These are phyloP conservation scores for Podarcis siculus DNA, from an alignment of 2,797 vertebrate genomes.

Conservation along the genomic window DNA sequence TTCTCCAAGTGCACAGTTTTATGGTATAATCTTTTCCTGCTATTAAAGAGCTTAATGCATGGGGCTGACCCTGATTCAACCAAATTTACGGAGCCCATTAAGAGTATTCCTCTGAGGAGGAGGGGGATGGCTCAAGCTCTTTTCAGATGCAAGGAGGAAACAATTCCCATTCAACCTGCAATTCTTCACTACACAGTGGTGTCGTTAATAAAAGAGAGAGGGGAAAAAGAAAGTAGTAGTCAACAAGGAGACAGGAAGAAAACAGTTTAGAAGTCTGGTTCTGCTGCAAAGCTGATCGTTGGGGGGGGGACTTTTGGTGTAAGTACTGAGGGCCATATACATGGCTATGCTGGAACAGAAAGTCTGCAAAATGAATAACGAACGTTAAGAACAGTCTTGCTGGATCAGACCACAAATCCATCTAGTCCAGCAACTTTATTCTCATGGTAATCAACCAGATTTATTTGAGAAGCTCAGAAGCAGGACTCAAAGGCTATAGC, in stretches of 20 bases:
- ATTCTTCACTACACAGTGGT: neutral
- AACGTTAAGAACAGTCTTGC: neutral
- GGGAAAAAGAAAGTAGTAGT: neutral
- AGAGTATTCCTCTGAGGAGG: neutral
- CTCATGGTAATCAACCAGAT: neutral
- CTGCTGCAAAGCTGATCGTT: neutral
- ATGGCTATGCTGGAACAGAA: neutral
- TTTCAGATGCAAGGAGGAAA: conserved; percentile 16
- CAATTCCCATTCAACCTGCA: neutral
- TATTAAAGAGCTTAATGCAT: conserved; percentile 9
- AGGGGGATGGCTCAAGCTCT: neutral
- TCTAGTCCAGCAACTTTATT: neutral
- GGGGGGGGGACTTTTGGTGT: neutral
- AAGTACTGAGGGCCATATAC: neutral
- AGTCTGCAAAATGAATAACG: neutral
- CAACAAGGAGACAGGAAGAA: neutral
- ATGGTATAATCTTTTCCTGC: conserved; percentile 18
- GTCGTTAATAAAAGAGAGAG: neutral
- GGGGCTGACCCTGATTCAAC: neutral
- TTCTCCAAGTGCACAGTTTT: conserved; percentile 3
- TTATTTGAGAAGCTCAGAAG: neutral
- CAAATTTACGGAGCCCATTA: neutral
- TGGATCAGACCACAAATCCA: neutral
- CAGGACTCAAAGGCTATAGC: neutral
- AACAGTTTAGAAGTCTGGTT: neutral